Base-by-base conservation (phyloP, 2,113 vertebrate genomes). In the Irena cyanogastra region DNA sequence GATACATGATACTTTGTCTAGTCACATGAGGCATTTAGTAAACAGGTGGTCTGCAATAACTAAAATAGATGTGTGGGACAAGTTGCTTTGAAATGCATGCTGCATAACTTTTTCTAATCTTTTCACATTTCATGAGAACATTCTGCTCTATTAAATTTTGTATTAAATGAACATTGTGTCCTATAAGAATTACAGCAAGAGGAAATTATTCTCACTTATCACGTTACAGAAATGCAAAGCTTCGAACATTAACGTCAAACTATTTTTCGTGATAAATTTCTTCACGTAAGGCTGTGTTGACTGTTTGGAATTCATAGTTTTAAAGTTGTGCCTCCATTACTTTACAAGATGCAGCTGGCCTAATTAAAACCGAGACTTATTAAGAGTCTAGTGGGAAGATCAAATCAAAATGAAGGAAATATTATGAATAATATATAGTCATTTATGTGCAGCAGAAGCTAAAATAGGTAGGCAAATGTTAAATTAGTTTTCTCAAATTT, bases 141-240 rank as follows among this genome's bases (percentile, higher is more conserved):
- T 86, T 93, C 77, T 91, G 27, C 90, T 95, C 75, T 83, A 21
- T 92, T 96, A 88, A 86, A 70, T 77, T 91, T 69, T 85, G 21
- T 90, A 35, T 95, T 87, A 91, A 83, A 77, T 85, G 66, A 96
- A 86, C 63, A 83, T 64, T 79, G 45, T 93, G 63, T 76, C 81
- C 42, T 93, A 24, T 80, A 90, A 87, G 87, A 95, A 83, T 91
- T 94, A 70, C 59, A 63, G 47, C 28, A 91, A 74, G 39, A 86
- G 30, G 63, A 96, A 94, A 94, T 93, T 88, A 86, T 94, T 93
- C 82, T 89, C 56, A 88, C 66, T 95, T 95, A 90, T 70, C 92
- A 71, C 85, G 66, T 95, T 88, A 74, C 79, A 90, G 75, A 90
- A 95, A 93, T 83, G 27, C 84, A 90, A 94, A 95, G 30, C 50